Conservation (phyloP, 2,888 invertebrate genomes). For the Eucriotettix oculatus region DNA sequence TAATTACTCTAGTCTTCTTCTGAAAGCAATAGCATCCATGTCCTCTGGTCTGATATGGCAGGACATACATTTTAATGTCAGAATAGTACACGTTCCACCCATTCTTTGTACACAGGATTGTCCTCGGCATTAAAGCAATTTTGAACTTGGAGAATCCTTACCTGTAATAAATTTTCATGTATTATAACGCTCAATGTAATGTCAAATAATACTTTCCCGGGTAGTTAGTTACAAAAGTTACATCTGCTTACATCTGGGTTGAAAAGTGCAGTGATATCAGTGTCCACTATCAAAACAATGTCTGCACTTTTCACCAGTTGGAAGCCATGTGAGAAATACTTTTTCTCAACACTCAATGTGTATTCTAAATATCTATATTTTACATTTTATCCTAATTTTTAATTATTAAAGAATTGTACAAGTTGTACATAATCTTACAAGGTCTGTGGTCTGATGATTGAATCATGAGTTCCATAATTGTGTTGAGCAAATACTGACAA, state of each 20-base stretch:
- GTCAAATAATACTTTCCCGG: too few species aligned
- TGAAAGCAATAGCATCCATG: conserved; percentile 97
- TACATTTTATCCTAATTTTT: too few species aligned
- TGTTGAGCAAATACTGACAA: conserved; percentile 98
- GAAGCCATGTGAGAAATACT: too few species aligned
- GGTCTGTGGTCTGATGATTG: conserved; percentile 95
- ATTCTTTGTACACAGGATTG: conserved; percentile 97
- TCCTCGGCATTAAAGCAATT: conserved; percentile 98
- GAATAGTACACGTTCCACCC: conserved; percentile 96
- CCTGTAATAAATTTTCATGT: conserved; percentile 30
- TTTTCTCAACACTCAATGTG: background rate
- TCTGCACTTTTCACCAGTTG: too few species aligned
- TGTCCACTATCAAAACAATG: too few species aligned
- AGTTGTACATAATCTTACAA: conserved; percentile 30
- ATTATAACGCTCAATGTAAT: too few species aligned
- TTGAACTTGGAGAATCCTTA: conserved; percentile 98
- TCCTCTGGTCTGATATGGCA: conserved; percentile 97
- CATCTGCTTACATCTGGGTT: too few species aligned
- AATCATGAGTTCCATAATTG: conserved; percentile 99
- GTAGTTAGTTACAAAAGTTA: too few species aligned
- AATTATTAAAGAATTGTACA: too few species aligned
- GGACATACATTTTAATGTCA: conserved; percentile 91
- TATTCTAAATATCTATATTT: too few species aligned
- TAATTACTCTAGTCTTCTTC: conserved; percentile 78
- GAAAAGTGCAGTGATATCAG: too few species aligned